Evolutionary conservation across 2,797 vertebrate species (phyloP).

Genomic region (Bovichtus diacanthus): DNA sequence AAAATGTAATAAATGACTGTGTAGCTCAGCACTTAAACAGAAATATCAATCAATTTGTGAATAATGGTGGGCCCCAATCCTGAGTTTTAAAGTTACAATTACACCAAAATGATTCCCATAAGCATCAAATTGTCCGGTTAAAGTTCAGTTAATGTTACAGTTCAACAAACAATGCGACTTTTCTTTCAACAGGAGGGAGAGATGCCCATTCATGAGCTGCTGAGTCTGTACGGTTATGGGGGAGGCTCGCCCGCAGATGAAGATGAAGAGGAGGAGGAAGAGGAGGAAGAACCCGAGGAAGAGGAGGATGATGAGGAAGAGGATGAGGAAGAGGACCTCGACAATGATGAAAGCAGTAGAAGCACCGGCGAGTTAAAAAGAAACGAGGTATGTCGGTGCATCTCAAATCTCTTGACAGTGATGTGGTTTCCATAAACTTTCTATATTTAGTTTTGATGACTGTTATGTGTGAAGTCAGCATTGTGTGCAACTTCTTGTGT

Average conservation of each 20-base stretch:
- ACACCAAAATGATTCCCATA: neutral
- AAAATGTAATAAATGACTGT: neutral
- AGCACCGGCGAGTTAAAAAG: constrained; percentile 90
- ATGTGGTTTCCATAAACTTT: neutral
- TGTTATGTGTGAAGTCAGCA: neutral
- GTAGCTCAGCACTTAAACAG: neutral
- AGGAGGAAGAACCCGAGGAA: constrained; percentile 90
- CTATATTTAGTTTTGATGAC: constrained; percentile 9
- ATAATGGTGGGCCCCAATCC: neutral
- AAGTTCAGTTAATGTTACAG: neutral
- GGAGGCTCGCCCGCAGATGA: constrained; percentile 91
- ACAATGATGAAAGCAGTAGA: constrained; percentile 90
- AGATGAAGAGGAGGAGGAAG: constrained; percentile 93
- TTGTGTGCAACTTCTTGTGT: neutral
- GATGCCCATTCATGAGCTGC: constrained; percentile 97
- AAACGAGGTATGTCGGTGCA: constrained; percentile 72
- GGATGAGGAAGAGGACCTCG: constrained; percentile 86
- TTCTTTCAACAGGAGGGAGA: constrained; percentile 90
- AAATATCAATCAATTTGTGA: neutral
- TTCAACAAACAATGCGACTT: neutral
- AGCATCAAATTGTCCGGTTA: neutral
- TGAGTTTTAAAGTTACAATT: neutral
- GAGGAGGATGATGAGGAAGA: constrained; percentile 90
- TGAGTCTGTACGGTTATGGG: constrained; percentile 95
- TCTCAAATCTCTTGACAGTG: neutral